phyloP scores from a whole-genome alignment of 2,113 vertebrate genomes.

The Apus apus region DNA sequence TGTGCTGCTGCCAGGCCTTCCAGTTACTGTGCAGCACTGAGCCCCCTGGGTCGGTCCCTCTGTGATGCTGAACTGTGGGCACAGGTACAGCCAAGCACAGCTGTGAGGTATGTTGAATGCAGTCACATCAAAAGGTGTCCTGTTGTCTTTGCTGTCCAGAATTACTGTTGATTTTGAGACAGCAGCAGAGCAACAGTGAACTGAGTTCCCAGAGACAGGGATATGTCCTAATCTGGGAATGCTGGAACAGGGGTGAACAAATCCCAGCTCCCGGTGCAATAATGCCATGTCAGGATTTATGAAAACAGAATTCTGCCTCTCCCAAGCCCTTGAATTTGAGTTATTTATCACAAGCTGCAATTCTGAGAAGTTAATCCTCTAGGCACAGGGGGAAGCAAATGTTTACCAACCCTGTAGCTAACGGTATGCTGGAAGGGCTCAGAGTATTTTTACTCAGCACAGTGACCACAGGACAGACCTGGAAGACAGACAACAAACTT shows the following conservation, averaged over 20 bases:
- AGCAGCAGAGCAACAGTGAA: background rate
- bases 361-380: background rate
- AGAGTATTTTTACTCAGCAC: background rate
- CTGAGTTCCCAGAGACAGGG: background rate
- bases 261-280: background rate
- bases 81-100: background rate
- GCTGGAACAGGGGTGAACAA: background rate
- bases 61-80: background rate
- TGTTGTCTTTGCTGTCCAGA: background rate
- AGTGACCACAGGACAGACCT: background rate
- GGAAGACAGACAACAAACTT: background rate
- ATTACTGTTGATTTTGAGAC: background rate
- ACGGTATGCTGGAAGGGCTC: background rate
- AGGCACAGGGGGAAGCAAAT: background rate
- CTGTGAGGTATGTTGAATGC: background rate
- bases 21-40: background rate
- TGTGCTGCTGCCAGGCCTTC: background rate
- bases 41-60: fast-evolving
- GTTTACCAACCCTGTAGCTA: background rate
- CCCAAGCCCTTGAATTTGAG: background rate
- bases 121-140: background rate
- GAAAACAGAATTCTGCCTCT: background rate
- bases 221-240: background rate
- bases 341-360: background rate
- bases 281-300: background rate